Evolutionary conservation across 1,140 invertebrate genomes (phyloP).

Genomic region (Metaphire vulgaris): DNA sequence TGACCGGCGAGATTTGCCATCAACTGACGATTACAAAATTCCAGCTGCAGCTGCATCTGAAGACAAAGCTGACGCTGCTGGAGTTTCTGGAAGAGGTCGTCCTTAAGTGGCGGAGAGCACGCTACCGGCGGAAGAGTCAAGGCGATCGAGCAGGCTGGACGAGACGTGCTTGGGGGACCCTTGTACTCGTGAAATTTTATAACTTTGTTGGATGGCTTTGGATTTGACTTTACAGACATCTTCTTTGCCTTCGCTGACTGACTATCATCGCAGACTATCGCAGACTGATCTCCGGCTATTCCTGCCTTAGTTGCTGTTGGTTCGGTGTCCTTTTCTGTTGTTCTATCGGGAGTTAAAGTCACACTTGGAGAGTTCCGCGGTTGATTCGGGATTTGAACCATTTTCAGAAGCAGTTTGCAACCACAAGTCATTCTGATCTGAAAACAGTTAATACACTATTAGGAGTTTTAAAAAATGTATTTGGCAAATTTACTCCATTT

Average conservation of each 20-base stretch:
- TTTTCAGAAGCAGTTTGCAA: neutral
- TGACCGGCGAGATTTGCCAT: neutral
- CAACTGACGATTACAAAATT: neutral
- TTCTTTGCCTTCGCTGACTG: constrained; percentile 72
- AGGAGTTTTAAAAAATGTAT: no score
- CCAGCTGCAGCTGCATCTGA: neutral
- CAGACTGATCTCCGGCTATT: no score
- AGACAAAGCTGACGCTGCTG: constrained; percentile 14
- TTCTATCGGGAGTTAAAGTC: neutral
- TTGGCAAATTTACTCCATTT: no score
- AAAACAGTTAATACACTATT: no score
- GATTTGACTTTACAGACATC: constrained; percentile 69
- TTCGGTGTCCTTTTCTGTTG: neutral
- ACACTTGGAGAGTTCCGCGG: neutral
- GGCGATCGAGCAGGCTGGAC: constrained; percentile 46
- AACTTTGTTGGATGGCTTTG: constrained; percentile 61
- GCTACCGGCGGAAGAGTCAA: constrained; percentile 32
- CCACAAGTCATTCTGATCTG: no score
- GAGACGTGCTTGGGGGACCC: constrained; percentile 81
- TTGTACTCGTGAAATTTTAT: constrained; percentile 99
- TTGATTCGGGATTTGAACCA: neutral
- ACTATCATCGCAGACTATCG: constrained; percentile 56
- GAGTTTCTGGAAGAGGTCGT: constrained; percentile 29
- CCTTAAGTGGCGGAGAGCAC: constrained; percentile 14
- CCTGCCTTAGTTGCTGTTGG: neutral